Evolutionary conservation across 2,888 invertebrate genomes (phyloP), one percentile per base, ranked within the genome.

Genomic region (Helicoverpa assulta): DNA sequence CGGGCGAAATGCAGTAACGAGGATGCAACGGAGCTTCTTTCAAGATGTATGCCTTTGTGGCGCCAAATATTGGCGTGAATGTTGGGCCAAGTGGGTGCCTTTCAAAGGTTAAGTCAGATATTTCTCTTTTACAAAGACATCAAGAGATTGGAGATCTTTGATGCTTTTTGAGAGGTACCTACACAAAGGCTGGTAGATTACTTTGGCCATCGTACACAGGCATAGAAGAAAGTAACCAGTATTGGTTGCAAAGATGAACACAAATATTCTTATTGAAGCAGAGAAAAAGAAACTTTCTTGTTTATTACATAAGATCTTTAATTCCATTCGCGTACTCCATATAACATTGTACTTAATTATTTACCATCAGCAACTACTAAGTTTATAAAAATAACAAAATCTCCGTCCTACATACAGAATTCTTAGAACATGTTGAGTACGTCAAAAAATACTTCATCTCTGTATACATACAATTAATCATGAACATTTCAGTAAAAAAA

Each of bases 21-120:
- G 89, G 87, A 89, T 87, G 89, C 90, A 89, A 76, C 89, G 78
- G 79, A 87, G 90, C 88, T 84, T 81, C 78, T 65, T 87, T 89
- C 78, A 86, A 90, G 90, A 83, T 82, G 88, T 79, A 81, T 79
- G 80, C 79, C 75, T 85, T 86, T 87, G 84, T 86, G 78, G 68
- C 57, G 33, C 10, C 77, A 77, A 77, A 84, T 78, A 75, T 80
- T 78, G 63, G 75, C 33, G 53, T 33, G 50, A 43, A 63, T 64
- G 70, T 78, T 73, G 72, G 70, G 10, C 40, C 72, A 73, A 82
- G 78, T 40, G 57, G 61, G 61, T 63, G 65, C 54, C 55, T 21
- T n/a, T 54, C 47, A 61, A 60, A 47, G 26, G 0, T 26, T 26
- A 37, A 54, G n/a, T 54, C 21, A 18, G 52, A 21, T 21, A 51